A percentile compares a stretch with the other conserved stretches of the same genome.
Conservation (phyloP, 2,888 invertebrate genomes). For the Pinctada fucata region DNA sequence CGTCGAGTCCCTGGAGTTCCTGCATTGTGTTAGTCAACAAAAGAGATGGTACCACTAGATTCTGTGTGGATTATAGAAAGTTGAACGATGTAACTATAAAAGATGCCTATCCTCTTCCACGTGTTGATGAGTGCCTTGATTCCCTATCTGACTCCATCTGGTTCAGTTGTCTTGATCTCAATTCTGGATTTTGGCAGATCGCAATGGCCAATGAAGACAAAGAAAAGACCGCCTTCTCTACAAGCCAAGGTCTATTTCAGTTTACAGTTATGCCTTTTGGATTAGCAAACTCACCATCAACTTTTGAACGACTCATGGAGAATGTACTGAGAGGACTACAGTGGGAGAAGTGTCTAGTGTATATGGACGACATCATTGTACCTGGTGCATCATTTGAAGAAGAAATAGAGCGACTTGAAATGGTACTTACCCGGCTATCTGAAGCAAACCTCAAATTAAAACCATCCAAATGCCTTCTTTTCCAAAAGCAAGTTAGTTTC, state of each 20-base stretch:
- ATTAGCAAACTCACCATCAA: conserved; percentile 45
- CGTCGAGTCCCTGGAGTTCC: conserved; percentile 21
- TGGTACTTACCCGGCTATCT: conserved; percentile 40
- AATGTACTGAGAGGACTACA: conserved; percentile 28
- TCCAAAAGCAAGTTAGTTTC: conserved; percentile 8
- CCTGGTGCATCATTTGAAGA: conserved; percentile 32
- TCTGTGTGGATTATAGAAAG: conserved; percentile 40
- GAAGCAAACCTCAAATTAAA: conserved; percentile 47
- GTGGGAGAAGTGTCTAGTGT: conserved; percentile 36
- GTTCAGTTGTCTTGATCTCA: conserved; percentile 53
- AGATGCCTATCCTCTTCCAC: conserved; percentile 38
- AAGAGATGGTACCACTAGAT: conserved; percentile 32
- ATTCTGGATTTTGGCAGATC: conserved; percentile 54
- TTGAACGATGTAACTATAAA: conserved; percentile 34
- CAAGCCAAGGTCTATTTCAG: conserved; percentile 40
- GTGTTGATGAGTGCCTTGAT: conserved; percentile 41
- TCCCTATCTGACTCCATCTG: conserved; percentile 43
- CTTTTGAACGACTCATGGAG: conserved; percentile 54
- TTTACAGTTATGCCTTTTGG: conserved; percentile 32
- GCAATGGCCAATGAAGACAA: conserved; percentile 32
- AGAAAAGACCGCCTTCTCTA: conserved; percentile 45
- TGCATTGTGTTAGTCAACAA: conserved; percentile 37
- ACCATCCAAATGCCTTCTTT: conserved; percentile 43
- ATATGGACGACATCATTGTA: conserved; percentile 49
- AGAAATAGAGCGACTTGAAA: conserved; percentile 24